Evolutionary conservation across 1,140 invertebrate genomes (phyloP), one percentile per base, ranked within the genome.

Genomic region (Heterodera carotae): DNA sequence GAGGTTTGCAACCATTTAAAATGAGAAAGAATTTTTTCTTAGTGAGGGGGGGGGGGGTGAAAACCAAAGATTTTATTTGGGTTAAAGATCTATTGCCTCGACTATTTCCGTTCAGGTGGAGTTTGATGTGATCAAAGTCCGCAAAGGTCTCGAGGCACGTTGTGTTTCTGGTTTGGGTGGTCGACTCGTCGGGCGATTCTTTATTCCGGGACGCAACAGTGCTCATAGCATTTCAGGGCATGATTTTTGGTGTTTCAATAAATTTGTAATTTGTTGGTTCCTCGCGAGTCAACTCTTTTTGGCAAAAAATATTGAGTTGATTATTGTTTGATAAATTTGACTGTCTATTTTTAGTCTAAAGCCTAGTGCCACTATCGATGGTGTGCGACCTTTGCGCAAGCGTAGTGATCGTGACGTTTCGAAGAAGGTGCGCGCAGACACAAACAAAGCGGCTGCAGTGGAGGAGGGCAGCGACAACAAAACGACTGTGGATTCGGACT

Each of bases 51-150:
- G n/a, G n/a, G n/a, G n/a, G n/a, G n/a, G n/a, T n/a, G n/a, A n/a
- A n/a, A n/a, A n/a, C n/a, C n/a, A n/a, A n/a, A 43, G 39, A 43
- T 43, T 43, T 2, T 6, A 43, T 43, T 43, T 43, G 6, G 39
- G 39, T 43, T 43, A 43, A 43, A n/a, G n/a, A n/a, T n/a, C 39
- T 12, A 12, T 43, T 43, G 6, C 39, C 6, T 43, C 12, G 12
- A 43, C 2, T 43, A 8, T 12, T 43, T 43, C 39, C 39, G 39
- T 56, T 56, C 12, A 56, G 48, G 48, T 56, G 48, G 48, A 56
- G 22, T 56, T 56, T 18, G 48, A 56, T 56, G 48, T 56, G 48
- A 56, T 56, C 48, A 56, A 56, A 56, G 48, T 56, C 48, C 48
- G 48, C 15, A 56, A 56, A 18, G 48, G 48, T 56, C 48, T 56